Evolutionary conservation across 2,797 vertebrate species (phyloP).

Genomic region (Gastrophryne carolinensis): DNA sequence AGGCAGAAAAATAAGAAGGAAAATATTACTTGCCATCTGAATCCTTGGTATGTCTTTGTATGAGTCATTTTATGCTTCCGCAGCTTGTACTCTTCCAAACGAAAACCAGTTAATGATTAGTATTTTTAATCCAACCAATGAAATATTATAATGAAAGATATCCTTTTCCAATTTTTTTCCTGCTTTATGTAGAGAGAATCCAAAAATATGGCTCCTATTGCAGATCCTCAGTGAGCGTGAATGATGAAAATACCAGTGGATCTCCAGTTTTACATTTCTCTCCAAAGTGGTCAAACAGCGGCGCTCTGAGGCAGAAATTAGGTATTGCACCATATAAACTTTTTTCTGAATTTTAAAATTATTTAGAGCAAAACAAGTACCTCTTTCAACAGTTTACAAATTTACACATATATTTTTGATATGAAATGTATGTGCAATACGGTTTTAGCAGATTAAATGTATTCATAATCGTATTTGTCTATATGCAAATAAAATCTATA

Average conservation of each 20-base stretch:
- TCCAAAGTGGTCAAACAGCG: not conserved
- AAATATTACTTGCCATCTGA: conserved; percentile 36
- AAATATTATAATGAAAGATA: not conserved
- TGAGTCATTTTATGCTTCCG: too few relatives aligned
- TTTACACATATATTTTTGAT: too few relatives aligned
- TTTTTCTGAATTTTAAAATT: too few relatives aligned
- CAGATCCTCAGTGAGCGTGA: not conserved
- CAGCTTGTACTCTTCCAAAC: too few relatives aligned
- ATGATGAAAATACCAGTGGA: not conserved
- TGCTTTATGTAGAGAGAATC: not conserved
- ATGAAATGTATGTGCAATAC: too few relatives aligned
- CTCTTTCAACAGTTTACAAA: too few relatives aligned
- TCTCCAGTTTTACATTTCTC: conserved; percentile 15
- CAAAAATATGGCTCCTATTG: not conserved
- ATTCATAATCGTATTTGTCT: too few relatives aligned
- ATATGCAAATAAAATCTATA: too few relatives aligned
- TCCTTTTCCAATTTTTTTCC: not conserved
- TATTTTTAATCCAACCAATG: not conserved
- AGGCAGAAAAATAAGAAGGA: conserved; percentile 2
- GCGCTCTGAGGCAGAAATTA: not conserved
- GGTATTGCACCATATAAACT: conserved; percentile 33
- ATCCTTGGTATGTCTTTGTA: not conserved
- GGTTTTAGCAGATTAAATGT: too few relatives aligned
- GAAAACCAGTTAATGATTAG: too few relatives aligned
- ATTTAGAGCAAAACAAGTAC: too few relatives aligned